These are phyloP conservation scores for Taeniopygia guttata DNA, from an alignment of 2,797 vertebrate species.

Conservation along the genomic window DNA sequence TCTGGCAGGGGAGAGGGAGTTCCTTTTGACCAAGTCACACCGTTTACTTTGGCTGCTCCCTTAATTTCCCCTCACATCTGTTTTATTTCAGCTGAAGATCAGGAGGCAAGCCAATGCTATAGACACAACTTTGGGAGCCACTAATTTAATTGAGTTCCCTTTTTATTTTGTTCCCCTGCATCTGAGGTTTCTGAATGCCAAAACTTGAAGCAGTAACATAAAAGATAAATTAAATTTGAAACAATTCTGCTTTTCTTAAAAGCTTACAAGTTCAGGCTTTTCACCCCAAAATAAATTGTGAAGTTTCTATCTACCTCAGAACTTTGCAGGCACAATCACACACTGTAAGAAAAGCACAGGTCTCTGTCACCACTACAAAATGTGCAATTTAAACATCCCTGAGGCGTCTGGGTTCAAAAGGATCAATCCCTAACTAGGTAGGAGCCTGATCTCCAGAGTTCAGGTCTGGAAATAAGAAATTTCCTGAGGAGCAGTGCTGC, in stretches of 20 bases:
- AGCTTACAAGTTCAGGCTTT: not conserved
- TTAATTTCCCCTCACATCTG: slow-evolving; percentile 31
- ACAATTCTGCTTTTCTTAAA: not conserved
- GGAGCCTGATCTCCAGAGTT: not conserved
- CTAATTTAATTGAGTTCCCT: not conserved
- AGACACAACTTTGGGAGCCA: not conserved
- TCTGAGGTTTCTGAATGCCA: not conserved
- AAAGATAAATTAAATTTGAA: not conserved
- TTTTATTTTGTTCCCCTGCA: not conserved
- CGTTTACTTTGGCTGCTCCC: not conserved
- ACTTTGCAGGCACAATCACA: not conserved
- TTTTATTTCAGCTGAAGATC: slow-evolving; percentile 26
- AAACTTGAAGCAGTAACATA: not conserved
- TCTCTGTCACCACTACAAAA: not conserved
- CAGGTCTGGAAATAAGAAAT: not conserved
- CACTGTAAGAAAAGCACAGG: not conserved
- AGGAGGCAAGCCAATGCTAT: not conserved
- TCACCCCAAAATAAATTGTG: not conserved
- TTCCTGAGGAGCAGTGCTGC: not conserved
- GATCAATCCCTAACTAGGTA: not conserved
- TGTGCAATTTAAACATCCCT: not conserved
- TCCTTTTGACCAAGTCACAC: slow-evolving; percentile 3
- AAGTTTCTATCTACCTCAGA: not conserved
- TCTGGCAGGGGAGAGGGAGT: not conserved
- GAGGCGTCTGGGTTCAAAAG: not conserved